Evolutionary conservation across 2,113 vertebrate genomes (phyloP), one percentile per base, ranked within the genome.

Genomic region (Chaetops frenatus): DNA sequence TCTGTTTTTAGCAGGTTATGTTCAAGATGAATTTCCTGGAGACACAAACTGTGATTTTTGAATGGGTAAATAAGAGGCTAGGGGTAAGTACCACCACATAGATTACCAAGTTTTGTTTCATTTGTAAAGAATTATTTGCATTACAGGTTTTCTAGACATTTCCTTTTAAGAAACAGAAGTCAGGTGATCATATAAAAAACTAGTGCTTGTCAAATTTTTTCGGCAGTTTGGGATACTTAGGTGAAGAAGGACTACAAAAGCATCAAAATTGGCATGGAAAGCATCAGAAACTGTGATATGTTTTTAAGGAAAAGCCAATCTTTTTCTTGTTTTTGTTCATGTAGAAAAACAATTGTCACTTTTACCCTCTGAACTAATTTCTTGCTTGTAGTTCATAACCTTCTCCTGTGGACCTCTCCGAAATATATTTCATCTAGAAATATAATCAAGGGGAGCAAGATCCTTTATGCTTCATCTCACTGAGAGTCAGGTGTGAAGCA

Each of bases 311-410:
- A 87, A 96, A 94, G 40, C 12, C 54, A 83, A 58, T 78, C 2
- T 2, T 73, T 86, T 96, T 66, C 57, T 81, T 47, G 25, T 56
- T 74, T 89, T 81, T 86, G 28, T 58, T 93, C 81, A 42, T 67
- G 85, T 90, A 61, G 78, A 82, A 94, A 92, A 92, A 92, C 88
- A 78, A 74, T 96, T 92, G 69, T 71, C 51, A 71, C 56, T 84
- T 94, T 81, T 90, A 88, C 36, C 69, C 77, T 81, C 60, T 90
- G 61, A 93, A 95, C 28, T 79, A 20, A 79, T 40, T 91, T 78
- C 69, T 89, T 81, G 15, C 65, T 96, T 92, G 67, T 81, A 86
- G 86, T 54, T 88, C 72, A 81, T 74, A 94, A 73, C 76, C 80
- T 86, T 81, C 47, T 93, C 44, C 56, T 51, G 35, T 42, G 44